Evolutionary conservation across 23 tunicate species (phyloP), one percentile per base, ranked within the genome.

Genomic region (Halocynthia roretzi): DNA sequence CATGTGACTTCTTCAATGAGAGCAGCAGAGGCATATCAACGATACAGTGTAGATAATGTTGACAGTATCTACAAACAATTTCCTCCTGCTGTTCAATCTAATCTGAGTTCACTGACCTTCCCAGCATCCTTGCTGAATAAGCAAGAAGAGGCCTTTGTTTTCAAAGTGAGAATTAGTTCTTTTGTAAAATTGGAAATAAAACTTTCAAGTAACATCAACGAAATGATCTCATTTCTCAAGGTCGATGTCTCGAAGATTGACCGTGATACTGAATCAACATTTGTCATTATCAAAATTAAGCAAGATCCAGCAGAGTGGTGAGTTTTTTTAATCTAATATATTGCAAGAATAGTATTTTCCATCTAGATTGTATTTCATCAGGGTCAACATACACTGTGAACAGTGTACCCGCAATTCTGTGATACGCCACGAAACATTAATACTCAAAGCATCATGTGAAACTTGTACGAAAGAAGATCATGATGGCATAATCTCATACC

Each of bases 401-500:
- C 55, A 74, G 18, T 74, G 78, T 18, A 54, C 31, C 56, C 18
- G n/a, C 31, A 53, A 53, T 11, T 23, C 55, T 14, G 62, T 74
- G 5, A 44, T 64, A 22, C 55, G 62, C 9, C 78, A 74, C 17
- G 78, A 54, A 20, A 22, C 78, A 48, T 5, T 74, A 52, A 62
- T 54, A 74, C 6, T 74, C 56, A 44, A 74, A 53, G 78, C 78
- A 14, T 8, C 65, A 14, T 74, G 78, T 56, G 78, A 18, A 12
- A 56, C 63, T 52, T 74, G 78, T 53, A 50, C 56, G 11, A 18
- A 56, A 17, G 14, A 20, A 12, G 10, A 11, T 22, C 70, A 65
- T 48, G 40, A 74, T 10, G 9, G 20, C 12, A 54, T 7, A 12
- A 15, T 74, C 17, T 10, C 55, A 1, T 53, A 52, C 22, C 50